These are phyloP conservation scores for Carpatolechia fugitivella DNA, from an alignment of 2,888 invertebrate genomes.

Conservation along the genomic window DNA sequence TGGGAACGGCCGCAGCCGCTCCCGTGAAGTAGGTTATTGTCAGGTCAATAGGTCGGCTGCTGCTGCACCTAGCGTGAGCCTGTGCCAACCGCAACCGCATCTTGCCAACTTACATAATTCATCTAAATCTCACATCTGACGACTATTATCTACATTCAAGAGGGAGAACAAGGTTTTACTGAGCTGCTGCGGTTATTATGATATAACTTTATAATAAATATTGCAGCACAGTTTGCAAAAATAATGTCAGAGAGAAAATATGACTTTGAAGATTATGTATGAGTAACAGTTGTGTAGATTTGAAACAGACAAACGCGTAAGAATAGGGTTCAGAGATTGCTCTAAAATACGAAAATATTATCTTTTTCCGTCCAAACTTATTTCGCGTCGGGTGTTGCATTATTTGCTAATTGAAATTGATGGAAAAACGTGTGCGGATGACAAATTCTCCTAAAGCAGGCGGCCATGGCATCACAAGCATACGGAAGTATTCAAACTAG, in stretches of 20 bases:
- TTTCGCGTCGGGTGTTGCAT: not conserved
- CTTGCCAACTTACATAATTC: constrained; percentile 5
- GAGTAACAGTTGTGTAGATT: too few species aligned
- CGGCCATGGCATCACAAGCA: not conserved
- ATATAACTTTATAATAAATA: too few species aligned
- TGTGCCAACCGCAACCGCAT: constrained; percentile 10
- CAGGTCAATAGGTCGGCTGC: constrained; percentile 34
- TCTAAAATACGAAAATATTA: not conserved
- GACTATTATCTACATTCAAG: not conserved
- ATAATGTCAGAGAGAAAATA: too few species aligned
- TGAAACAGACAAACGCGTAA: too few species aligned
- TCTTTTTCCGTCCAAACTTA: not conserved
- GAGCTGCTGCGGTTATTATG: too few species aligned
- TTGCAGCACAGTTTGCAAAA: too few species aligned
- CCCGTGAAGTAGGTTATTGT: constrained; percentile 33
- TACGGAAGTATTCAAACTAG: not conserved
- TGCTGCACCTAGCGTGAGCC: constrained; percentile 4
- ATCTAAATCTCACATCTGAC: not conserved
- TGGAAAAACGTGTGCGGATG: not conserved
- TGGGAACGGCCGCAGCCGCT: constrained; percentile 12
- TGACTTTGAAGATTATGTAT: too few species aligned
- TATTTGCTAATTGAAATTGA: not conserved
- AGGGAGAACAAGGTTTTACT: too few species aligned
- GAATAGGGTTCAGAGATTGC: too few species aligned
- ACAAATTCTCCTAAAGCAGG: not conserved